phyloP scores from a whole-genome alignment of 2,797 vertebrate genomes.

The Aphelocoma californica region DNA sequence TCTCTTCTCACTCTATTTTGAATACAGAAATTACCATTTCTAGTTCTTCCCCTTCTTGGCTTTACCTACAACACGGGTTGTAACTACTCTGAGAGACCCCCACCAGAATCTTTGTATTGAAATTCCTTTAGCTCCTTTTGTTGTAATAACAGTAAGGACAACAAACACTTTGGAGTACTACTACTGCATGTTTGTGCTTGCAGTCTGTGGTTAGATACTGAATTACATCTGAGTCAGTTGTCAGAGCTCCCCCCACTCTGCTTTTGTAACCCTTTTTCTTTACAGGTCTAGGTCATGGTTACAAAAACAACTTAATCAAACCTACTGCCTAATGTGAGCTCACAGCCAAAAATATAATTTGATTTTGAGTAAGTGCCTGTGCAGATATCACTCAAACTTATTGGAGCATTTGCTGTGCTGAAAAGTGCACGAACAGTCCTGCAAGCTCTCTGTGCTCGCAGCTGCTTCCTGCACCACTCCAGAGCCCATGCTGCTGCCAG shows the following conservation, averaged over 20 bases:
- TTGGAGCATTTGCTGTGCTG: not conserved
- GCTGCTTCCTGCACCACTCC: not conserved
- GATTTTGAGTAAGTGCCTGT: not conserved
- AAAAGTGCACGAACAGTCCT: not conserved
- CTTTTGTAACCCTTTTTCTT: not conserved
- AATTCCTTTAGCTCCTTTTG: not conserved
- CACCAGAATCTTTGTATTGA: not conserved
- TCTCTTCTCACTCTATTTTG: not conserved
- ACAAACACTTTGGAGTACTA: not conserved
- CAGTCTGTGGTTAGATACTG: not conserved
- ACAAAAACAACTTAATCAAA: not conserved
- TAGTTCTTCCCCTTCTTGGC: not conserved
- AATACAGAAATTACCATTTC: not conserved
- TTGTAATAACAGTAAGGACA: not conserved
- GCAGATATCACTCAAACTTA: not conserved
- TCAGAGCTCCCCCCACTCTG: not conserved
- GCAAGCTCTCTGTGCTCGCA: not conserved
- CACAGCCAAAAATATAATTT: not conserved
- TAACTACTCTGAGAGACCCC: not conserved
- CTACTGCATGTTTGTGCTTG: not conserved
- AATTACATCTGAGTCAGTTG: not conserved
- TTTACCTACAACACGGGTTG: not conserved
- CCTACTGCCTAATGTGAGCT: not conserved
- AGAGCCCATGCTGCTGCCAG: not conserved
- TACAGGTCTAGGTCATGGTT: not conserved